Evolutionary conservation across 2,113 vertebrate species (phyloP).

Genomic region (Glaucidium brasilianum): DNA sequence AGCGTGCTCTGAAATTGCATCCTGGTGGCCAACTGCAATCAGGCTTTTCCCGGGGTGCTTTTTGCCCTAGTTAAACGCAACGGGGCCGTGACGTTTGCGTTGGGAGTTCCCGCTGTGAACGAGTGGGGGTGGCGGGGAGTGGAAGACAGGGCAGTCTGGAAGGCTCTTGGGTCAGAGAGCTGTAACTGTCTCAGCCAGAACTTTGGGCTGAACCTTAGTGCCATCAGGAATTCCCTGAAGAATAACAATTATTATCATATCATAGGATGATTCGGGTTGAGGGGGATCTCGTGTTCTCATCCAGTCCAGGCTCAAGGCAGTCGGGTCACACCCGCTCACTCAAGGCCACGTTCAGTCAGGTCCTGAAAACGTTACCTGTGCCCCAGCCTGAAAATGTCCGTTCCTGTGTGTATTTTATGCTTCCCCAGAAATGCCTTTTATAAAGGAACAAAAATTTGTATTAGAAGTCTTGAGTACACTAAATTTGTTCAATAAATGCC

Average conservation of each 20-base stretch:
- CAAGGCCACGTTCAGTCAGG: no score
- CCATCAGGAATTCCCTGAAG: background rate
- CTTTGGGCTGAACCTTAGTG: background rate
- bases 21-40: background rate
- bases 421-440: background rate
- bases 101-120: background rate
- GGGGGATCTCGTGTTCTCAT: background rate
- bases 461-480: background rate
- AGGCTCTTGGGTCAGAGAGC: background rate
- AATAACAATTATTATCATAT: background rate
- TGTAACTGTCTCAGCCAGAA: background rate
- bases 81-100: accelerated
- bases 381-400: background rate
- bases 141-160: no score
- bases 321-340: background rate
- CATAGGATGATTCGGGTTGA: background rate
- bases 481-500: background rate
- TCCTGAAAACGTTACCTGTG: accelerated
- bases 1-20: background rate
- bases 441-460: background rate
- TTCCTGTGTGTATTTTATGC: background rate
- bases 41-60: no score
- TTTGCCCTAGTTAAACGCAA: background rate
- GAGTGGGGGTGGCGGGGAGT: no score
- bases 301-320: accelerated